phyloP scores from a whole-genome alignment of 2,797 vertebrate species.

The Enoplosus armatus region DNA sequence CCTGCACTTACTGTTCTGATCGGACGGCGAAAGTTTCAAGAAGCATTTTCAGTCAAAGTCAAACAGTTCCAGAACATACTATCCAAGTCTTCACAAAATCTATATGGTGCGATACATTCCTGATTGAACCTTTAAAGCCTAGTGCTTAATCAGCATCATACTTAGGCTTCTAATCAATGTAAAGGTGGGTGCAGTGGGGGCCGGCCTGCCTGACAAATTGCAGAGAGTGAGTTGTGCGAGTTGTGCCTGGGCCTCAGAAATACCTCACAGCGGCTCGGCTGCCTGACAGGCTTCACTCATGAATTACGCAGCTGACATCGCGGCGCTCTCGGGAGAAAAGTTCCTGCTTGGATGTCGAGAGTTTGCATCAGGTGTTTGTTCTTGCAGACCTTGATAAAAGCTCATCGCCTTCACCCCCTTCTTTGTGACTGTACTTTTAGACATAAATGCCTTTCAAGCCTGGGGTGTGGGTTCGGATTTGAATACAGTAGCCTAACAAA shows the following conservation, averaged over 20 bases:
- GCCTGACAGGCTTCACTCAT: conserved; percentile 68
- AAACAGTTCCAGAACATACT: conserved; percentile 21
- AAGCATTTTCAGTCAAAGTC: conserved; percentile 48
- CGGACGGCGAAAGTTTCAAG: conserved; percentile 34
- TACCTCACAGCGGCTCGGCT: conserved; percentile 35
- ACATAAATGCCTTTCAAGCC: conserved; percentile 51
- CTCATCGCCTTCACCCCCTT: conserved; percentile 36
- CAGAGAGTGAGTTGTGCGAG: conserved; percentile 29
- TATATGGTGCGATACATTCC: conserved; percentile 34
- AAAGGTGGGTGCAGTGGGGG: conserved; percentile 37
- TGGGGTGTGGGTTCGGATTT: conserved; percentile 27
- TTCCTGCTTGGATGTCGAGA: conserved; percentile 59
- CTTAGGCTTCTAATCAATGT: conserved; percentile 65
- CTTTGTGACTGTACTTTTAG: conserved; percentile 19
- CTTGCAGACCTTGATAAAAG: conserved; percentile 58
- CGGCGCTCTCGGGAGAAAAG: conserved; percentile 38
- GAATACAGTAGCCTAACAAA: conserved; percentile 31
- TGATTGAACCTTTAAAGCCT: conserved; percentile 57
- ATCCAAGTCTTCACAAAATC: conserved; percentile 47
- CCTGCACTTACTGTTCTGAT: too few relatives aligned
- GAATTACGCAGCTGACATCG: conserved; percentile 58
- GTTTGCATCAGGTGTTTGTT: conserved; percentile 74
- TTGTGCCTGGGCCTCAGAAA: conserved; percentile 33
- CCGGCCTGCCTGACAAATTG: conserved; percentile 48
- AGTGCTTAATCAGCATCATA: conserved; percentile 73